Evolutionary conservation across 2,888 invertebrate genomes (phyloP).

Genomic region (Heliothis peltigera): DNA sequence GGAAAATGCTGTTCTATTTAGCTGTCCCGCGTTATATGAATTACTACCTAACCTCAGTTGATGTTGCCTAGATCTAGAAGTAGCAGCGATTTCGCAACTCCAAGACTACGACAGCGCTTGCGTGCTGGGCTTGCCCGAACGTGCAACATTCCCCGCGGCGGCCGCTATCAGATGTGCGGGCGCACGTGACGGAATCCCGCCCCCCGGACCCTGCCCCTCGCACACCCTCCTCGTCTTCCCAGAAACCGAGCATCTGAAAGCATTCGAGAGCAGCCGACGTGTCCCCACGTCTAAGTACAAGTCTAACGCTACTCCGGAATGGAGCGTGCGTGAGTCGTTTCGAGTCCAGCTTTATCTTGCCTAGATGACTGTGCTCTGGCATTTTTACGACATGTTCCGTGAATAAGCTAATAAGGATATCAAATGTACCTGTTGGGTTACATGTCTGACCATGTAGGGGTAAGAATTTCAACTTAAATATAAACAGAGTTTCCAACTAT

Average conservation of each 20-base stretch:
- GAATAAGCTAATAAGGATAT: constrained; percentile 63
- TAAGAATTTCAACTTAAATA: constrained; percentile 38
- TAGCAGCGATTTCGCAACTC: constrained; percentile 53
- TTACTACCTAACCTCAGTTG: constrained; percentile 31
- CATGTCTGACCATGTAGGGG: constrained; percentile 55
- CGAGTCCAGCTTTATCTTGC: constrained; percentile 68
- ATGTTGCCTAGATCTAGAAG: constrained; percentile 47
- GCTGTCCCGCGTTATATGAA: constrained; percentile 32
- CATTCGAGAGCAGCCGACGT: constrained; percentile 66
- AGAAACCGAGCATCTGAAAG: constrained; percentile 63
- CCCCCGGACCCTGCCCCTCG: constrained; percentile 46
- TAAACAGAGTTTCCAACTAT: constrained; percentile 13
- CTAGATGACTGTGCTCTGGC: constrained; percentile 62
- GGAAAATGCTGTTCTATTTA: constrained; percentile 6
- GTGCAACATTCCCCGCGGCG: constrained; percentile 72
- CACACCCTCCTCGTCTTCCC: constrained; percentile 59
- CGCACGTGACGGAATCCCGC: constrained; percentile 84
- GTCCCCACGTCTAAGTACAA: constrained; percentile 68
- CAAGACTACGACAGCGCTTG: constrained; percentile 64
- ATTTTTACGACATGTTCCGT: constrained; percentile 64
- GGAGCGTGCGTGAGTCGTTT: constrained; percentile 73
- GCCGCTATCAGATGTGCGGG: constrained; percentile 79
- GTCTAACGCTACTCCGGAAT: constrained; percentile 68
- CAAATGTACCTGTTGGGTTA: constrained; percentile 56
- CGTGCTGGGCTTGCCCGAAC: constrained; percentile 66